These are phyloP conservation scores for Cephus cinctus DNA, from an alignment of 1,140 invertebrate species.

Conservation along the genomic window DNA sequence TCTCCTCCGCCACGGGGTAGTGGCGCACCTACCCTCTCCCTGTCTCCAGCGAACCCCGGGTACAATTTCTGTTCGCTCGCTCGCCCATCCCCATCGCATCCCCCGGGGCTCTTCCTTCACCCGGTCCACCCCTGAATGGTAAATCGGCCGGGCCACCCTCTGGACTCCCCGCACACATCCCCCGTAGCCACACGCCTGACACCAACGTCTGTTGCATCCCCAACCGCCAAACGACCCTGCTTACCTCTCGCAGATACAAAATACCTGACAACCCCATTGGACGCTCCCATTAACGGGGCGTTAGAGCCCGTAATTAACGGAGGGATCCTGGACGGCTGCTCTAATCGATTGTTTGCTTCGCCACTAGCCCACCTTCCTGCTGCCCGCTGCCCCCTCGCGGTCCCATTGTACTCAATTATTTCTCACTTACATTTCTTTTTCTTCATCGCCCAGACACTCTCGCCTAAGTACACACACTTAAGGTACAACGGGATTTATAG, in stretches of 20 bases:
- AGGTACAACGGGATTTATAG: too few species aligned
- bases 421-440: too few species aligned
- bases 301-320: slow-evolving; percentile 43
- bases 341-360: too few species aligned
- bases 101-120: slow-evolving; percentile 14
- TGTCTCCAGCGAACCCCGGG: neutral
- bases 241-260: slow-evolving; percentile 38
- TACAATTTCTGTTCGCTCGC: neutral
- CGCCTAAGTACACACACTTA: too few species aligned
- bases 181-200: slow-evolving; percentile 29
- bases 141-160: neutral
- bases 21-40: neutral
- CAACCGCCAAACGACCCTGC: slow-evolving; percentile 31
- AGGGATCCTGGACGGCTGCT: slow-evolving; percentile 26
- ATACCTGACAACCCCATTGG: slow-evolving; percentile 39
- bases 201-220: slow-evolving; percentile 35
- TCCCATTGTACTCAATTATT: too few species aligned
- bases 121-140: slow-evolving; percentile 1
- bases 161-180: slow-evolving; percentile 3
- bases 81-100: slow-evolving; percentile 6
- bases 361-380: too few species aligned
- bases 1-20: slow-evolving; percentile 21
- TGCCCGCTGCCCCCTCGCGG: too few species aligned
- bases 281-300: slow-evolving; percentile 43
- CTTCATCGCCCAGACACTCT: too few species aligned